Evolutionary conservation across 53 echinoderm and acorn worm species (phyloP).

Genomic region (Glandiceps talaboti): DNA sequence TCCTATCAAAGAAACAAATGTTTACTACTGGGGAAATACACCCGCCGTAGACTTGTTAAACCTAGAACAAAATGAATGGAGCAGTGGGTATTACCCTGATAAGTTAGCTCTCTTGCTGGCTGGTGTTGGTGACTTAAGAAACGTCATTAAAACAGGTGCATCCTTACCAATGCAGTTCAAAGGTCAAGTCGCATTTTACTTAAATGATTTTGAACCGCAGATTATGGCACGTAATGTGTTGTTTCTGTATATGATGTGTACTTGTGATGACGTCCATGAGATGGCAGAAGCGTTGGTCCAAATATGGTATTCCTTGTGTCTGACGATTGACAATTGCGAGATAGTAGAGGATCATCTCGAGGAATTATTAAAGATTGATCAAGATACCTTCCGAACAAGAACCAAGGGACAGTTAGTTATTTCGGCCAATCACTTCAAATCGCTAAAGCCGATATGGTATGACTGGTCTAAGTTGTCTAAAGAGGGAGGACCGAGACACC

Average conservation of each 20-base stretch:
- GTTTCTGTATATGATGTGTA: slow-evolving; percentile 22
- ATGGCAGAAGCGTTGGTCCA: background rate
- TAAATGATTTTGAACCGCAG: slow-evolving; percentile 26
- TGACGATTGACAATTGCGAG: background rate
- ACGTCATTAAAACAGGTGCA: slow-evolving; percentile 16
- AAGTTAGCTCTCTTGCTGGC: slow-evolving; percentile 7
- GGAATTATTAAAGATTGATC: background rate
- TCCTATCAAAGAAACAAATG: background rate
- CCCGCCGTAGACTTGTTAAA: slow-evolving; percentile 16
- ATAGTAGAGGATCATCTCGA: background rate
- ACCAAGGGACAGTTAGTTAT: background rate
- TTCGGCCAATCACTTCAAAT: background rate
- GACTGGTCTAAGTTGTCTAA: background rate
- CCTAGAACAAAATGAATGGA: slow-evolving; percentile 24
- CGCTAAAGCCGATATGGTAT: background rate
- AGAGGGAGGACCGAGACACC: background rate
- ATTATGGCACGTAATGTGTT: slow-evolving; percentile 27
- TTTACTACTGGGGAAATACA: slow-evolving; percentile 11
- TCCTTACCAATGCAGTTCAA: slow-evolving; percentile 14
- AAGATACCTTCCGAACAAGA: background rate
- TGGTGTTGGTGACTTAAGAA: slow-evolving; percentile 19
- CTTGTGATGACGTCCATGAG: background rate
- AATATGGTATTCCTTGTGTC: background rate
- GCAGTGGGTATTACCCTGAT: background rate
- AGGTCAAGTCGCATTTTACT: slow-evolving; percentile 8